Evolutionary conservation across 2,113 vertebrate genomes (phyloP).

Genomic region (Paradoxurus hermaphroditus): DNA sequence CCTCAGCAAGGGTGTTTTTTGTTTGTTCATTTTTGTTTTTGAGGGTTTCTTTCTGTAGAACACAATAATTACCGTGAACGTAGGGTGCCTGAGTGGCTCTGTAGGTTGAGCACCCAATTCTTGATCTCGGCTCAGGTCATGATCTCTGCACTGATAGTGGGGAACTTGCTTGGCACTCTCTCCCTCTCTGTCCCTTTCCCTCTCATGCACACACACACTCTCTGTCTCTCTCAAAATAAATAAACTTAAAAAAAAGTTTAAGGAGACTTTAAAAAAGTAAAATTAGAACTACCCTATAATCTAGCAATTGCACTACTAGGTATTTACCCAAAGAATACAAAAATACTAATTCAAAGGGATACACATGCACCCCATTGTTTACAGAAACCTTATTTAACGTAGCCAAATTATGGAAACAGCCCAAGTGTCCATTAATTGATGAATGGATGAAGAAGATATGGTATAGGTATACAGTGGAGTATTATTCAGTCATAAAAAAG

Average conservation of each 20-base stretch:
- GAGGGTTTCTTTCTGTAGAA: neutral
- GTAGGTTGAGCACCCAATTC: no score
- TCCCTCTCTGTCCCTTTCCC: no score
- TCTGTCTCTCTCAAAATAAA: no score
- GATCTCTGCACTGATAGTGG: no score
- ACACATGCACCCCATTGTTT: neutral
- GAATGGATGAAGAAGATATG: neutral
- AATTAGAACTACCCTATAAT: neutral
- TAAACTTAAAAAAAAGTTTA: no score
- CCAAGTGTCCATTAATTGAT: neutral
- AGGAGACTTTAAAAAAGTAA: neutral
- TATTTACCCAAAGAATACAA: neutral
- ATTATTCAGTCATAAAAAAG: neutral
- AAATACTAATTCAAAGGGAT: neutral
- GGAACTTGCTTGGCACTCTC: no score
- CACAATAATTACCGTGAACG: neutral
- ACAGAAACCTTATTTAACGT: neutral
- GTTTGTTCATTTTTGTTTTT: neutral
- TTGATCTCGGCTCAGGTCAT: no score
- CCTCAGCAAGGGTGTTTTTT: neutral
- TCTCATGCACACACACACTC: no score
- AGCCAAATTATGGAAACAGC: neutral
- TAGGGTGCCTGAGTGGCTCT: no score
- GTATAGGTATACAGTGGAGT: neutral
- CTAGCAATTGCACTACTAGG: neutral